phyloP scores from a whole-genome alignment of 1,140 invertebrate genomes.

The Listronotus bonariensis region DNA sequence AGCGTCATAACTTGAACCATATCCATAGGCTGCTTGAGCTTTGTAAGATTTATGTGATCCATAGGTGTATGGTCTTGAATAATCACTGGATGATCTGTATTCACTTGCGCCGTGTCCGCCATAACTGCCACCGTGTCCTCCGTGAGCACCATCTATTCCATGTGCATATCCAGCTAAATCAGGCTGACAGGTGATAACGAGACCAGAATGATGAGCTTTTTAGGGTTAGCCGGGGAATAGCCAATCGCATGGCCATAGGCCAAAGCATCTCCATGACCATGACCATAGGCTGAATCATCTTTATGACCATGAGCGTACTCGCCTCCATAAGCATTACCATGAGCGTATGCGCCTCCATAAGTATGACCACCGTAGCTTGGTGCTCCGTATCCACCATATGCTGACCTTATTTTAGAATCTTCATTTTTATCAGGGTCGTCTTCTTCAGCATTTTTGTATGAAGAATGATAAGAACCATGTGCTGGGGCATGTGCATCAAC shows the following conservation, averaged over 20 bases:
- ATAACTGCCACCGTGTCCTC: constrained; percentile 8
- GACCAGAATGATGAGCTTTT: constrained; percentile 41
- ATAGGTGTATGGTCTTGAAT: constrained; percentile 29
- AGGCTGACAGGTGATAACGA: constrained; percentile 55
- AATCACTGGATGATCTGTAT: constrained; percentile 34
- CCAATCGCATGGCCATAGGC: neutral
- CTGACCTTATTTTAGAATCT: too few relatives aligned
- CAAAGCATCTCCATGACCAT: too few relatives aligned
- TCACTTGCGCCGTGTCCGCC: neutral
- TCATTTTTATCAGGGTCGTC: too few relatives aligned
- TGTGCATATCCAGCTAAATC: constrained; percentile 51
- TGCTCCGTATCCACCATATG: constrained; percentile 28
- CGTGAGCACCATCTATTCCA: constrained; percentile 33
- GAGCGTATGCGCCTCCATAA: too few relatives aligned
- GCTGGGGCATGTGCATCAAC: too few relatives aligned
- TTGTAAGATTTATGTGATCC: constrained; percentile 20
- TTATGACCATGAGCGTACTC: constrained; percentile 12
- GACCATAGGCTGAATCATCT: neutral
- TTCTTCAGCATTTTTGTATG: too few relatives aligned
- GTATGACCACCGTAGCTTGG: constrained; percentile 30
- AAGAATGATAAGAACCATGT: constrained; percentile 16
- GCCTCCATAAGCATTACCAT: constrained; percentile 27
- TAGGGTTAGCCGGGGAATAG: constrained; percentile 19
- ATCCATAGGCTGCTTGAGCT: constrained; percentile 18
- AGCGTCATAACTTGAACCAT: too few relatives aligned